Evolutionary conservation across 2,113 vertebrate genomes (phyloP), one percentile per base, ranked within the genome.

Genomic region (Excalfactoria chinensis): DNA sequence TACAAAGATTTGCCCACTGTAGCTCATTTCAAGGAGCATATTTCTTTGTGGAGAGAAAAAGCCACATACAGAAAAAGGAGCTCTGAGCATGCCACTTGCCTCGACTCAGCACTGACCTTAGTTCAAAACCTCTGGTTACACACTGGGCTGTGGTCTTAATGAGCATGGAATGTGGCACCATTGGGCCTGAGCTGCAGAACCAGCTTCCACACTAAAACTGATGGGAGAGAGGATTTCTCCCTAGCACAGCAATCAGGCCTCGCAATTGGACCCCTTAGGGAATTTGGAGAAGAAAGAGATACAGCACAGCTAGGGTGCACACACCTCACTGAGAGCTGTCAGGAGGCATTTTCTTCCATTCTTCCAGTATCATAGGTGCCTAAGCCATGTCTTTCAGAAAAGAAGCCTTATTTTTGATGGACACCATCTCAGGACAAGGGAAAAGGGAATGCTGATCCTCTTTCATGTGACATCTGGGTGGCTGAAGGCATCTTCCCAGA

Each of bases 1-100:
- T 78, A 88, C n/a, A 49, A 77, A 93, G 91, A 91, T 88, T 92
- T 92, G 71, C 43, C 48, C 62, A 80, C 30, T 48, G 87, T 74
- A 8, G 7, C 80, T 91, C 60, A 77, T 75, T 85, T 91, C 53
- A 77, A 86, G 72, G 16, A 41, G 12, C 17, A 8, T 84, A 78
- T 88, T 88, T 93, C 72, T 74, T 83, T 60, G 73, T n/a, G n/a
- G 56, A 81, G 72, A 91, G 56, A 68, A 80, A 56, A 75, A 60
- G 44, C 56, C 41, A 41, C 68, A 80, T 41, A 78, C 4, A 26
- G 82, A 48, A 93, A 83, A 41, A 68, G 62, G 35, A 89, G 56
- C n/a, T 91, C 89, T 59, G 72, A 93, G 51, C n/a, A 46, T 60
- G 62, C 56, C 69, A 80, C 64, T 76, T 75, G 77, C 87, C 67